Evolutionary conservation across 2,113 vertebrate species (phyloP), one percentile per base, ranked within the genome.

Genomic region (Macroglossus sobrinus): DNA sequence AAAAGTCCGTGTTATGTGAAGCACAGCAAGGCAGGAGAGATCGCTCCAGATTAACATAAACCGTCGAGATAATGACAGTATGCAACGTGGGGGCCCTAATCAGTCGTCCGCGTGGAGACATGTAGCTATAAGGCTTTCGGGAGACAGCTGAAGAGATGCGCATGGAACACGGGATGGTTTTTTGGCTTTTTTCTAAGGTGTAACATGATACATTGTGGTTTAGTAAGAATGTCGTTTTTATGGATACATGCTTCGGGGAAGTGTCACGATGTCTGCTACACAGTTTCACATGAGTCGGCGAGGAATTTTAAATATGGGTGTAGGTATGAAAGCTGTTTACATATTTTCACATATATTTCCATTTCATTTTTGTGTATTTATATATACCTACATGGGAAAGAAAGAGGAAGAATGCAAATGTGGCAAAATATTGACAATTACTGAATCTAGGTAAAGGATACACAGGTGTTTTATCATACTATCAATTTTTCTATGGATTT

Each of bases 71-170:
- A 7, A 45, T 21, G 19, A 57, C 15, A 24, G 2, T 1, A 12
- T 22, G 19, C 11, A 14, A 0, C 2, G 1, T 33, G 43, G 72
- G 28, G 14, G 3, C 22, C 55, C 55, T 7, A 4, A 4, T 6
- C 63, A n/a, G 63, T 16, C 30, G 38, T 26, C 6, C 2, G 30
- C 38, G 66, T 61, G 33, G n/a, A 43, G 72, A 47, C 7, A 2
- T 30, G 4, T 16, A 47, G 13, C n/a, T 59, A 10, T 53, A 28
- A 63, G 59, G 12, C 13, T 19, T 50, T 28, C 28, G 33, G n/a
- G 66, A 86, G 55, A 40, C 28, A 13, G 18, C 0, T 50, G 40
- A 57, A 22, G 43, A 72, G 66, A 43, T 38, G 47, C 6, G 43
- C 16, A 8, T 14, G 53, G 82, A 57, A 21, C 43, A 43, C 3